Evolutionary conservation across 23 tunicate genomes (phyloP).

Genomic region (Corella eumyota): DNA sequence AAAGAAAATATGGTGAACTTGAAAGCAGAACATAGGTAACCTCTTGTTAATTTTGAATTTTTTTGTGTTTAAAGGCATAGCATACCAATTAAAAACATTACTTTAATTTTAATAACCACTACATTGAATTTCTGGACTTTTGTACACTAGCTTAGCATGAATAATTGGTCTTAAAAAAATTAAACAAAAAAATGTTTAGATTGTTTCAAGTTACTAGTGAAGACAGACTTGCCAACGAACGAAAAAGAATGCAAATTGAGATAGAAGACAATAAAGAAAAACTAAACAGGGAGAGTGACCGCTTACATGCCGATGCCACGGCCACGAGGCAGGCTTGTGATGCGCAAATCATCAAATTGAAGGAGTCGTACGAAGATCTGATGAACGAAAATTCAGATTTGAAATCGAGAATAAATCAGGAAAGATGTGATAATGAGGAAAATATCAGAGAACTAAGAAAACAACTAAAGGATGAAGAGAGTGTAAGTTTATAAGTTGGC

Average conservation of each 20-base stretch:
- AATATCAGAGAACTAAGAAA: conserved; percentile 14
- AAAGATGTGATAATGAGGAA: conserved; percentile 51
- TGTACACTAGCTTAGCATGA: no score
- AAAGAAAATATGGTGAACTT: no score
- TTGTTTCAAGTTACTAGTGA: no score
- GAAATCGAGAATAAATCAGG: conserved; percentile 38
- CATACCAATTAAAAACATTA: no score
- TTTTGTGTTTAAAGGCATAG: no score
- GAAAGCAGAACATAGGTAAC: no score
- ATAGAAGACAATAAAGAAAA: conserved; percentile 12
- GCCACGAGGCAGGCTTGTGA: conserved; percentile 22
- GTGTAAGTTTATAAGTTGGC: no score
- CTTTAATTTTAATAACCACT: no score
- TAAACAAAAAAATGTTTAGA: no score
- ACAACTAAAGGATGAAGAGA: conserved; percentile 57
- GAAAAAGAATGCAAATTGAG: conserved; percentile 29
- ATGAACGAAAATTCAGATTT: conserved; percentile 36
- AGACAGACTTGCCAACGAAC: conserved; percentile 23
- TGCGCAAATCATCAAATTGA: conserved; percentile 27
- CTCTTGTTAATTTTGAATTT: no score
- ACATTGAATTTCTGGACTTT: no score
- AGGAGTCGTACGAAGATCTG: conserved; percentile 17
- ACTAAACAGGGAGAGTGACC: conserved; percentile 14
- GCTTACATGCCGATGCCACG: conserved; percentile 22
- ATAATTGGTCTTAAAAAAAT: no score